These are phyloP conservation scores for Catocala sponsa DNA, from an alignment of 2,888 invertebrate genomes.

Conservation along the genomic window DNA sequence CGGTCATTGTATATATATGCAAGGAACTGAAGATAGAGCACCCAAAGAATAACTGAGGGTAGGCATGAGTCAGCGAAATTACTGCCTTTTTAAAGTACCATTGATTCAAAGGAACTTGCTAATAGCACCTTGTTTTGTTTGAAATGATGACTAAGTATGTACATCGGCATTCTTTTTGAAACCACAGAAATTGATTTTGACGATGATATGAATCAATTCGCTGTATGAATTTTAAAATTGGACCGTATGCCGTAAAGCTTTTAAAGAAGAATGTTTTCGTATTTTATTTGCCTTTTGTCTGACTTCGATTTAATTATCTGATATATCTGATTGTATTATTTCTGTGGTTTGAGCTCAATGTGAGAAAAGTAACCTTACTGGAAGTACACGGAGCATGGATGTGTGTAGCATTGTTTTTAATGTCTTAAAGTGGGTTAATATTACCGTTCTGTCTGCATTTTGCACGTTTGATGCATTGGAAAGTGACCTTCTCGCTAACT, in stretches of 20 bases:
- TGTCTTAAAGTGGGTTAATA: too few species aligned
- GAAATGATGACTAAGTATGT: conserved; percentile 72
- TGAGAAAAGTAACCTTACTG: too few species aligned
- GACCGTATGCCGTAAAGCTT: background rate
- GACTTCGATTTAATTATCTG: background rate
- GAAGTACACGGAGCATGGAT: too few species aligned
- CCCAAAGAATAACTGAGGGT: conserved; percentile 72
- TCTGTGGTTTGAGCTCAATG: background rate
- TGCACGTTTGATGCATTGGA: background rate
- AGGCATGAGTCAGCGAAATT: conserved; percentile 80
- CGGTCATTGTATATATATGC: conserved; percentile 43
- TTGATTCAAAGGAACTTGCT: conserved; percentile 79
- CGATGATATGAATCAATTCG: conserved; percentile 32
- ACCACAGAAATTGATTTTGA: conserved; percentile 34
- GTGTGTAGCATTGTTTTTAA: too few species aligned
- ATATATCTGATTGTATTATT: background rate
- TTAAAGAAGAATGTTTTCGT: background rate
- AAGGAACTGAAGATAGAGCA: conserved; percentile 66
- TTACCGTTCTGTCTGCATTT: too few species aligned
- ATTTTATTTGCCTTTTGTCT: background rate
- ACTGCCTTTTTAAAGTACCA: conserved; percentile 78
- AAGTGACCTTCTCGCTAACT: background rate
- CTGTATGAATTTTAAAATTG: conserved; percentile 14
- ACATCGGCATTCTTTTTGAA: conserved; percentile 17
- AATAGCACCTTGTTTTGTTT: conserved; percentile 81